Conservation (phyloP, 1,140 invertebrate species). For the Samia ricini region DNA sequence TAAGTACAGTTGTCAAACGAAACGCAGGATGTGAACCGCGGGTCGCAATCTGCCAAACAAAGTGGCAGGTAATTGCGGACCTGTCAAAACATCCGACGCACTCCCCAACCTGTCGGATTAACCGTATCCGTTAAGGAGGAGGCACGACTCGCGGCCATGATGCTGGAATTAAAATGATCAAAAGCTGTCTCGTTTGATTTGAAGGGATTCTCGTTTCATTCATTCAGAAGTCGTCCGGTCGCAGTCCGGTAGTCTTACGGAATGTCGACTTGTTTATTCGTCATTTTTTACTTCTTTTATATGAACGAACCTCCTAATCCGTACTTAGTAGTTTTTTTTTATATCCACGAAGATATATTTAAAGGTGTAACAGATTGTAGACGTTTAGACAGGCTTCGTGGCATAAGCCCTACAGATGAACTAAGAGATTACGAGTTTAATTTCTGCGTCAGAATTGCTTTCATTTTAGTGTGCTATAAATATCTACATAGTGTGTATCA, state of each 20-base stretch:
- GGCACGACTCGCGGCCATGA: conserved; percentile 17
- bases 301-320: background rate
- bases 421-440: no score
- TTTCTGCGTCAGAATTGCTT: no score
- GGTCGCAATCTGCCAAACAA: conserved; percentile 43
- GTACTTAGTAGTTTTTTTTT: background rate
- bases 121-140: conserved; percentile 65
- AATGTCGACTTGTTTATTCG: background rate
- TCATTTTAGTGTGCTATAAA: no score
- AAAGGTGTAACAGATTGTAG: no score
- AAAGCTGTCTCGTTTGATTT: conserved; percentile 9
- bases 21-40: conserved; percentile 58
- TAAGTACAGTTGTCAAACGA: conserved; percentile 14
- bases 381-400: no score
- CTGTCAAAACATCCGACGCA: conserved; percentile 70
- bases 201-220: background rate
- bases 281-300: background rate
- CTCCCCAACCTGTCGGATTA: conserved; percentile 60
- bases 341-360: no score
- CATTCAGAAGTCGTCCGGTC: conserved; percentile 2
- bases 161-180: conserved; percentile 9
- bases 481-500: no score
- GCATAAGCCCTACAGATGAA: no score
- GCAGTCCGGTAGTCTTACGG: background rate
- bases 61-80: conserved; percentile 61